A percentile compares a stretch with the other conserved stretches of the same genome.
phyloP scores from a whole-genome alignment of 2,113 vertebrate genomes.

The Indri indri region DNA sequence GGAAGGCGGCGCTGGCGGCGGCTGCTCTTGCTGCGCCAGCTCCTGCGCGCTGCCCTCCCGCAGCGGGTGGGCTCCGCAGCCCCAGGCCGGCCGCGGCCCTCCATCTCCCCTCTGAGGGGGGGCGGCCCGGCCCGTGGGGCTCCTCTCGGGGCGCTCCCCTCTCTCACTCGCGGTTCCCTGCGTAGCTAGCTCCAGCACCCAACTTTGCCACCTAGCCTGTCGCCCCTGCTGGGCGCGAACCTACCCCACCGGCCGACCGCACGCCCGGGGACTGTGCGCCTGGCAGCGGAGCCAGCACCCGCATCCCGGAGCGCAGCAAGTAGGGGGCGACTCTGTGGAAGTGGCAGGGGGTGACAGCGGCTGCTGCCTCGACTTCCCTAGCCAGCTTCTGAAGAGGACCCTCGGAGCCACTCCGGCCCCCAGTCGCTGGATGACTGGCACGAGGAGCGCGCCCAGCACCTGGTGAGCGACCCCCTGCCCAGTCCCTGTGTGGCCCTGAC shows the following conservation, averaged over 20 bases:
- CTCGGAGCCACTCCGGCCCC: background rate
- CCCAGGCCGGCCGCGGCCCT: background rate
- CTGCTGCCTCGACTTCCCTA: constrained; percentile 5
- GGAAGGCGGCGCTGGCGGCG: constrained; percentile 67
- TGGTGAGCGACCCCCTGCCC: constrained; percentile 52
- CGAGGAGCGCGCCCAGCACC: constrained; percentile 37
- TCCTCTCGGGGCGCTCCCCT: background rate
- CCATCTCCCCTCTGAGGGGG: background rate
- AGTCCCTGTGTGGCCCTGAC: background rate
- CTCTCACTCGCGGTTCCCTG: background rate
- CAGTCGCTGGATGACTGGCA: background rate
- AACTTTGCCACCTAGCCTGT: constrained; percentile 40
- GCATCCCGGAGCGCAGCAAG: background rate
- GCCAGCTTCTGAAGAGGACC: background rate
- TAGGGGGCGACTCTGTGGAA: background rate
- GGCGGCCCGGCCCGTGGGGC: background rate
- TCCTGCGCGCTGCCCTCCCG: constrained; percentile 16
- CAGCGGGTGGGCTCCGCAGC: constrained; percentile 21
- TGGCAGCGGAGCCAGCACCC: background rate
- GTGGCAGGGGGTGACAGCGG: background rate
- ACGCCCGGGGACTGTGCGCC: background rate
- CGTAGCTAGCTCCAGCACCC: background rate
- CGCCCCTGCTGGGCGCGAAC: background rate
- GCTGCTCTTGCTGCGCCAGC: background rate
- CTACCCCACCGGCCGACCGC: background rate